Percentiles rank a stretch among this genome's conserved stretches.
phyloP scores from a whole-genome alignment of 2,113 vertebrate species.

The Spermophilus dauricus region DNA sequence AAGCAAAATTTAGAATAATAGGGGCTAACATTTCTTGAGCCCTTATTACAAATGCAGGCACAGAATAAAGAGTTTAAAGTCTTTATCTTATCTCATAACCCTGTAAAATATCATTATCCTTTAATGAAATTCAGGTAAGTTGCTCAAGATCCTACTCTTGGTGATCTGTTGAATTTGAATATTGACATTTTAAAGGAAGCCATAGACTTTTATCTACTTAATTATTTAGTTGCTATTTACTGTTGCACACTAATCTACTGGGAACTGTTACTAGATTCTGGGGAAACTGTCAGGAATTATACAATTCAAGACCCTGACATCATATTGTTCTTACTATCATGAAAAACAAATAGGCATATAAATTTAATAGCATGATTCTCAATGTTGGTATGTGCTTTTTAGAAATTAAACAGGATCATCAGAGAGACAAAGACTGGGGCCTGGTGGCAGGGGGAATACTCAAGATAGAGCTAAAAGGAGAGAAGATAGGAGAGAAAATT shows the following conservation, averaged over 20 bases:
- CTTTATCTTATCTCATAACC: constrained; percentile 10
- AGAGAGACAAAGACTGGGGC: not conserved
- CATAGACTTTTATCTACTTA: not conserved
- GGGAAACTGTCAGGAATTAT: not conserved
- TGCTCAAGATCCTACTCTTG: not conserved
- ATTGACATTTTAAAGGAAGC: not conserved
- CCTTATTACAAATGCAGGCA: not conserved
- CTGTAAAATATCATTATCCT: not conserved
- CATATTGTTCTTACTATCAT: not conserved
- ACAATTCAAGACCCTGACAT: not conserved
- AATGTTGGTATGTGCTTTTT: not conserved
- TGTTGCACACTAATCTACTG: not conserved
- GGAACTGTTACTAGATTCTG: not conserved
- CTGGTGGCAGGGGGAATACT: not conserved
- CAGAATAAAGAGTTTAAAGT: not conserved
- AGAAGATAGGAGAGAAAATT: not conserved
- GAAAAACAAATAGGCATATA: not conserved
- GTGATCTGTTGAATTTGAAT: not conserved
- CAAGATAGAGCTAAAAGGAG: not conserved
- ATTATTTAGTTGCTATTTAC: constrained; percentile 36
- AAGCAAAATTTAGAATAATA: constrained; percentile 3
- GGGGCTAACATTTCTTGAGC: not conserved
- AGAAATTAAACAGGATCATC: not conserved
- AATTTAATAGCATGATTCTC: not conserved
- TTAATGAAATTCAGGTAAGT: constrained; percentile 51